These are phyloP conservation scores for Onychostoma macrolepis DNA, from an alignment of 2,113 vertebrate genomes.

Conservation along the genomic window DNA sequence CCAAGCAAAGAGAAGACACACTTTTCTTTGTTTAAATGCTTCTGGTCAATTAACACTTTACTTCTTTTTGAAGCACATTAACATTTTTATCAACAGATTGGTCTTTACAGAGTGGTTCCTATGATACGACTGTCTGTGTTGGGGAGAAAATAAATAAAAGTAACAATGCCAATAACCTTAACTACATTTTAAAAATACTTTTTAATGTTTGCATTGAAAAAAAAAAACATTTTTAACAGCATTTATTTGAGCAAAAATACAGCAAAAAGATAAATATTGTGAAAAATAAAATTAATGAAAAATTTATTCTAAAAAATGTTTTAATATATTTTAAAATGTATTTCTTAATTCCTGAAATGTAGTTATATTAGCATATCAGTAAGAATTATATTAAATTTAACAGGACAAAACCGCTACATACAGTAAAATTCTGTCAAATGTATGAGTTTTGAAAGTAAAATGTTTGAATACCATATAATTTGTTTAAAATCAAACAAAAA, in stretches of 20 bases:
- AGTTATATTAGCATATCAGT: no score
- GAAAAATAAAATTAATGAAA: no score
- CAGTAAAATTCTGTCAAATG: no score
- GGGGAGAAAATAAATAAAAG: neutral
- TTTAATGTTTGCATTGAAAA: neutral
- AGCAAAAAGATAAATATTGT: no score
- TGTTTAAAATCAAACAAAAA: no score
- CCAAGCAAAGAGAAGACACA: neutral
- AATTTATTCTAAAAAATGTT: no score
- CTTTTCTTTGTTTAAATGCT: neutral
- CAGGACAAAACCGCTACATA: neutral
- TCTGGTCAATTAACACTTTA: neutral
- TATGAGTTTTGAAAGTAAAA: neutral
- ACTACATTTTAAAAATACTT: neutral
- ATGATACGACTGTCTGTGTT: neutral
- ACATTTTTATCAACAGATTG: no score
- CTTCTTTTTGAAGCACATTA: neutral
- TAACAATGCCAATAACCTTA: neutral
- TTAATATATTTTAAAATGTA: no score
- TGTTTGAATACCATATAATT: neutral
- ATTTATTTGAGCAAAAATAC: no score
- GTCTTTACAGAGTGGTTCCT: no score
- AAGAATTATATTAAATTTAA: neutral
- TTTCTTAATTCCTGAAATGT: no score
- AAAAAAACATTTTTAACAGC: no score